Base-by-base conservation (phyloP, 2,113 vertebrate genomes). In the Tachysurus vachellii region DNA sequence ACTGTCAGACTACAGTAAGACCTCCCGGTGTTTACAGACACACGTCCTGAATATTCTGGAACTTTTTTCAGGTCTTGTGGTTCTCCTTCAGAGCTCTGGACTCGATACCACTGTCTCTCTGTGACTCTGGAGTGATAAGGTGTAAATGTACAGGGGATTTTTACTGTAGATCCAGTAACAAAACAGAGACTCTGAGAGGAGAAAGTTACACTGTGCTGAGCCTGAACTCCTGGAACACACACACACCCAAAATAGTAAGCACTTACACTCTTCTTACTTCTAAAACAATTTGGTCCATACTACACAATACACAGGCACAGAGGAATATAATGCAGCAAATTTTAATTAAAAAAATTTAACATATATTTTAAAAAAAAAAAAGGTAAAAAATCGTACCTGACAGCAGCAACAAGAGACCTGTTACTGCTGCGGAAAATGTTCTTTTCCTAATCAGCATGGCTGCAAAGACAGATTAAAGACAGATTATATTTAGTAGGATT, bases 81-180 rank as follows among this genome's bases (percentile, higher is more conserved):
- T 44, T 79, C 10, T 85, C 42, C 44, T 21, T 50, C 10, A 36
- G n/a, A 64, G 56, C 26, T 62, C 57, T 44, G 53, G 84, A 31
- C 23, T 54, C 56, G 66, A 85, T 85, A 85, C 84, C 84, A 85
- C 57, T 66, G 44, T 53, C 4, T 77, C 53, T 26, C 36, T 36
- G 36, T 36, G 36, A 36, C 36, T 36, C 36, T 2, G 36, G 1
- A 36, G 36, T 36, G 36, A 36, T 2, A 1, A 36, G 36, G 36
- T 36, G 36, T 36, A 36, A 36, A 77, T 8, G 12, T 23, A 23
- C 84, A 79, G 59, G 84, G 44, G 10, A 85, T 85, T 53, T 53
- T 54, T 85, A 85, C 84, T 77, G 44, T 79, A 21, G 84, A 79
- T 79, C 73, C 73, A 85, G n/a, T 53, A 85, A 85, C 44, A 79